Conservation (phyloP, 1,140 invertebrate species). For the Sycophaga agraensis region DNA sequence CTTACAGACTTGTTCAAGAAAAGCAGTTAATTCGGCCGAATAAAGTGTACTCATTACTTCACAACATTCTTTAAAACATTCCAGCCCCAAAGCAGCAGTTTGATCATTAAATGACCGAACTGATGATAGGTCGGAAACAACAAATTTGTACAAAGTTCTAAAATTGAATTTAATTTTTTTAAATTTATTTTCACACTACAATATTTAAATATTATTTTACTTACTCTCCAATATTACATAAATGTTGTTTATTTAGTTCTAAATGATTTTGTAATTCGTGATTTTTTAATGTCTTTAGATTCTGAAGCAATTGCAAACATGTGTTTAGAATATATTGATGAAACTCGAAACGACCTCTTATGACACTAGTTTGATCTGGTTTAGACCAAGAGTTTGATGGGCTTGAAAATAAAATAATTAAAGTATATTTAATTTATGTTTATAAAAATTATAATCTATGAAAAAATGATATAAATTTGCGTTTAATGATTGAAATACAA, state of each 20-base stretch:
- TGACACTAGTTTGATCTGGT: conserved; percentile 39
- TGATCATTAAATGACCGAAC: conserved; percentile 53
- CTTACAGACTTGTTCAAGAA: conserved; percentile 57
- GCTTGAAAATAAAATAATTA: neutral
- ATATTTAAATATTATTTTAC: neutral
- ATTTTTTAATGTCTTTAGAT: conserved; percentile 43
- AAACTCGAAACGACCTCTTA: conserved; percentile 54
- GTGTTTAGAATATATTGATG: conserved; percentile 54
- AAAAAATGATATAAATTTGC: no score
- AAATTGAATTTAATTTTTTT: neutral
- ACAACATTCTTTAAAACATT: conserved; percentile 62
- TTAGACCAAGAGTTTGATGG: conserved; percentile 54
- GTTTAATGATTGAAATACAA: no score
- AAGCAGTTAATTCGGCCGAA: conserved; percentile 51
- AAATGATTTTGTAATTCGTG: conserved; percentile 37
- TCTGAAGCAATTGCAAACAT: conserved; percentile 47
- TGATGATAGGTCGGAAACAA: conserved; percentile 44
- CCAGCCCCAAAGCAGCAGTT: conserved; percentile 51
- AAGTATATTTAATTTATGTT: neutral
- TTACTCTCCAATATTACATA: conserved; percentile 47
- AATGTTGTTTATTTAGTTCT: conserved; percentile 36
- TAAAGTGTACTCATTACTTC: conserved; percentile 54
- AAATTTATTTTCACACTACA: neutral
- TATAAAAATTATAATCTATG: neutral
- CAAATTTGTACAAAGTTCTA: conserved; percentile 47